Conservation (phyloP, 2,888 invertebrate species). For the Melipona bicolor region DNA sequence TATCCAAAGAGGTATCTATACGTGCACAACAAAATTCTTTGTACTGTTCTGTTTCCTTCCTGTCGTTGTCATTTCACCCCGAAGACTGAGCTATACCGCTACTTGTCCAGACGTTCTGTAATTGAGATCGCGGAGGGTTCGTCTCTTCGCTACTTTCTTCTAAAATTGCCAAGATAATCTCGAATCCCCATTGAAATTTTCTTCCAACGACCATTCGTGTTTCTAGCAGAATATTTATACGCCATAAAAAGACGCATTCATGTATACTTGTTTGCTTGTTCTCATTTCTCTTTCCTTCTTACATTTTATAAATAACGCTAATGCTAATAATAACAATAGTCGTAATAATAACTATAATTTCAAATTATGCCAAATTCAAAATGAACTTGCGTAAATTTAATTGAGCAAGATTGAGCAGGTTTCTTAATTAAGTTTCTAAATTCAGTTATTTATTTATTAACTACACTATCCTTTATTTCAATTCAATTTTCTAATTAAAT, state of each 20-base stretch:
- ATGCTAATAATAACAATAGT: conserved; percentile 37
- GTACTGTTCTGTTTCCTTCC: conserved; percentile 29
- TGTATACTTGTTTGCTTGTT: background rate
- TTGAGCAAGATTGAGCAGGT: background rate
- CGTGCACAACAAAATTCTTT: conserved; percentile 50
- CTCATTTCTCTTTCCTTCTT: background rate
- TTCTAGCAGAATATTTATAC: conserved; percentile 33
- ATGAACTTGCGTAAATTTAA: background rate
- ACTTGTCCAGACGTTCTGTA: conserved; percentile 35
- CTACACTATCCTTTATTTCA: background rate
- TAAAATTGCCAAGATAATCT: conserved; percentile 57
- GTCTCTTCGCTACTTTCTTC: conserved; percentile 19
- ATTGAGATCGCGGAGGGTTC: conserved; percentile 34
- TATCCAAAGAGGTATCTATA: conserved; percentile 47
- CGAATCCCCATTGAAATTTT: conserved; percentile 38
- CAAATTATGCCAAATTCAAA: conserved; percentile 15
- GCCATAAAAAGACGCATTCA: conserved; percentile 3
- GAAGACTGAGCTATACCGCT: conserved; percentile 31
- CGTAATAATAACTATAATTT: conserved; percentile 21
- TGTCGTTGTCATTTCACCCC: conserved; percentile 26
- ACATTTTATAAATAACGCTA: background rate
- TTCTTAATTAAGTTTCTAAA: background rate
- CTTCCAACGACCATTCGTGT: conserved; percentile 11
- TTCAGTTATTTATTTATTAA: background rate
- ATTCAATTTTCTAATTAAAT: background rate